Percentiles rank a stretch among this genome's conserved stretches.
These are phyloP conservation scores for Tadarida brasiliensis DNA, from an alignment of 2,797 vertebrate species.

Conservation along the genomic window DNA sequence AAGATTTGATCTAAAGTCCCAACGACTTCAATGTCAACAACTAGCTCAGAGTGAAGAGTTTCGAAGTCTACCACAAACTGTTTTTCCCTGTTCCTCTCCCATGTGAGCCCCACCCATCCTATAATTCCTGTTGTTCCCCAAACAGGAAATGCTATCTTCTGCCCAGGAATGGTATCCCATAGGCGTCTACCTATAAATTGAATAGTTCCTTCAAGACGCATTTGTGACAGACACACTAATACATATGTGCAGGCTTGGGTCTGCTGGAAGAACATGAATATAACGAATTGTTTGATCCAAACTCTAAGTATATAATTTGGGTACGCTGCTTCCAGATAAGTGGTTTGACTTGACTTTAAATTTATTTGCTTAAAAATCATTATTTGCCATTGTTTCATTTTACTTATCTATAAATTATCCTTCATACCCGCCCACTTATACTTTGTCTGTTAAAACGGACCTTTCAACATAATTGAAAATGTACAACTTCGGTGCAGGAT, in stretches of 20 bases:
- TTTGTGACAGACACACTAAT: neutral
- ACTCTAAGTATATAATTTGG: neutral
- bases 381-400: neutral
- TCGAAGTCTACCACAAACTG: neutral
- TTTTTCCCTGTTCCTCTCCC: neutral
- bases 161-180: neutral
- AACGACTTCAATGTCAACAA: neutral
- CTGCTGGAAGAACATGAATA: neutral
- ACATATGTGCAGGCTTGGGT: neutral
- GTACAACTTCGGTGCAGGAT: neutral
- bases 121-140: neutral
- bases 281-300: neutral
- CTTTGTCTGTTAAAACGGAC: neutral
- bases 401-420: neutral
- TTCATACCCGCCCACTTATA: neutral
- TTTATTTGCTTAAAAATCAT: neutral
- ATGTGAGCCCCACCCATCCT: neutral
- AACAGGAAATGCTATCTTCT: neutral
- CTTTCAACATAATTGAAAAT: neutral
- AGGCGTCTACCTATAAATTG: neutral
- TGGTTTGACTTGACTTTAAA: neutral
- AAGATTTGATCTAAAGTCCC: neutral
- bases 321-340: neutral
- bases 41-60: neutral
- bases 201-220: conserved; percentile 7